These are phyloP conservation scores for Amorpha juglandis DNA, from an alignment of 2,888 invertebrate species.

Conservation along the genomic window DNA sequence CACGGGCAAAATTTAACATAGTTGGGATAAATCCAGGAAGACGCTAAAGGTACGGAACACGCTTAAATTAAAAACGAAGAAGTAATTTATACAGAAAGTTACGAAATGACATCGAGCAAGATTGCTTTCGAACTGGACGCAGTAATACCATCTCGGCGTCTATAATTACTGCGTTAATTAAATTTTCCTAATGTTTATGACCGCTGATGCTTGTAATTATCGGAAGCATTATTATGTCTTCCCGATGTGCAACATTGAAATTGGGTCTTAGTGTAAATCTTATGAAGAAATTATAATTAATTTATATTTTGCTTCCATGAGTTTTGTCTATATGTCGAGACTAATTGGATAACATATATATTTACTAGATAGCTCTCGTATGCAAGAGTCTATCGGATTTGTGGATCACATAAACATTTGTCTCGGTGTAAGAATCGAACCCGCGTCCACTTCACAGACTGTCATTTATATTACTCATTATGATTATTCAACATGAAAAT, in stretches of 20 bases:
- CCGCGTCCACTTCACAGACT: too few species aligned
- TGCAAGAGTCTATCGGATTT: too few species aligned
- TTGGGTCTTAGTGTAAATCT: background rate
- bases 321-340: background rate
- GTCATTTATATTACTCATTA: too few species aligned
- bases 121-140: constrained; percentile 5
- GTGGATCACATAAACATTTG: too few species aligned
- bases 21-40: too few species aligned
- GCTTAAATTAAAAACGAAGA: background rate
- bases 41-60: background rate
- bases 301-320: too few species aligned
- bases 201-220: background rate
- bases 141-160: background rate
- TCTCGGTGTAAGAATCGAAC: too few species aligned
- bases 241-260: background rate
- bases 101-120: background rate
- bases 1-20: too few species aligned
- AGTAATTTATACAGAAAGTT: background rate
- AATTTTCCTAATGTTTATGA: constrained; percentile 11
- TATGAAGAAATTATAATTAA: background rate
- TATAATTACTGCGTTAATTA: constrained; percentile 8
- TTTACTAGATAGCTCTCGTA: too few species aligned
- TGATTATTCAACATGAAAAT: too few species aligned
- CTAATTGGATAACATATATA: too few species aligned
- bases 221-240: constrained; percentile 1